These are phyloP conservation scores for Urechis unicinctus DNA, from an alignment of 2,888 invertebrate genomes.

Conservation along the genomic window DNA sequence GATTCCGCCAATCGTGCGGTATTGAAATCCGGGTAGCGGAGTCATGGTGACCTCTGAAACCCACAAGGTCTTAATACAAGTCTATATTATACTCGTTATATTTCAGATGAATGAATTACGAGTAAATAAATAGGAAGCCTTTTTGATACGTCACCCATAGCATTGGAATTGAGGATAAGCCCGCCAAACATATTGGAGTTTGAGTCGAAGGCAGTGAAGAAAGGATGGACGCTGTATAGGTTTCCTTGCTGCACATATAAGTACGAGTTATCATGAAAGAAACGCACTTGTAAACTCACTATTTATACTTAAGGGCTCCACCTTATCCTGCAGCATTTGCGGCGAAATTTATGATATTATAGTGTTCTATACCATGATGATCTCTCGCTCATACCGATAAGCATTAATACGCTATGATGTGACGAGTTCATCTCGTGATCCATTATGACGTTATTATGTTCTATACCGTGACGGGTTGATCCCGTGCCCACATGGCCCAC, in stretches of 20 bases:
- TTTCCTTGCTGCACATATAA: slow-evolving; percentile 12
- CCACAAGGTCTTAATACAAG: too few species aligned
- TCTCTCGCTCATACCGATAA: too few species aligned
- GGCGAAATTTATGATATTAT: too few species aligned
- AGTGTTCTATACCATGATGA: too few species aligned
- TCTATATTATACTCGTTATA: too few species aligned
- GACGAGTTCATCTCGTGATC: too few species aligned
- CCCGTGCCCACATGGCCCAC: slow-evolving; percentile 40
- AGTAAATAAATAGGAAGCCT: not conserved
- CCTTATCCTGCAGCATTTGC: too few species aligned
- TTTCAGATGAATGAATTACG: not conserved
- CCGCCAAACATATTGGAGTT: slow-evolving; percentile 64
- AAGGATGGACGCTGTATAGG: slow-evolving; percentile 78
- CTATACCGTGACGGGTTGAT: slow-evolving; percentile 32
- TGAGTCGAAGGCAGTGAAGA: slow-evolving; percentile 68
- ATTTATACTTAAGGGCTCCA: too few species aligned
- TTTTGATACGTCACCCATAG: slow-evolving; percentile 42
- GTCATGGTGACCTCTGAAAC: slow-evolving; percentile 9
- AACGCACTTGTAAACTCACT: too few species aligned
- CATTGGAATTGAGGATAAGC: slow-evolving; percentile 74
- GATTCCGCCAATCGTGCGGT: slow-evolving; percentile 74
- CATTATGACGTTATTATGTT: too few species aligned
- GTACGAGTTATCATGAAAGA: too few species aligned
- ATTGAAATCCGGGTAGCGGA: slow-evolving; percentile 7
- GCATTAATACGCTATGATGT: too few species aligned